Evolutionary conservation across 2,888 invertebrate genomes (phyloP).

Genomic region (Periphyllus acericola): DNA sequence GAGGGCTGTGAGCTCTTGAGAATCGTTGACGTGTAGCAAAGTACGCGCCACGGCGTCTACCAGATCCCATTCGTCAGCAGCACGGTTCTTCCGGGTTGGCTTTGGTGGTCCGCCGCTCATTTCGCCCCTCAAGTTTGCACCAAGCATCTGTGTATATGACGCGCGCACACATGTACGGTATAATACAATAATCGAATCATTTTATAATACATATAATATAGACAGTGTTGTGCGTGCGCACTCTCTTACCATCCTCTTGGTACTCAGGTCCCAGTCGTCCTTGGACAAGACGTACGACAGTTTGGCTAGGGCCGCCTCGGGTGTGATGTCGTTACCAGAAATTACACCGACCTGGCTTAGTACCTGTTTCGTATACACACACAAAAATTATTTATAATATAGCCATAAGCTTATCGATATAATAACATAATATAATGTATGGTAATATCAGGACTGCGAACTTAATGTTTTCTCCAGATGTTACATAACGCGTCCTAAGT

Average conservation of each 20-base stretch:
- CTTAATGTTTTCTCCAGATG: no score
- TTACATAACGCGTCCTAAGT: no score
- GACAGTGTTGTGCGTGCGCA: background rate
- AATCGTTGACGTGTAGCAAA: constrained; percentile 72
- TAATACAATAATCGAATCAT: no score
- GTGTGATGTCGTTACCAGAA: constrained; percentile 88
- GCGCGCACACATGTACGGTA: background rate
- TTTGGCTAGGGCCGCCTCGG: constrained; percentile 93
- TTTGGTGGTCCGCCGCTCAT: constrained; percentile 69
- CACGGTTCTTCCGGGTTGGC: constrained; percentile 68
- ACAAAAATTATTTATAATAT: no score
- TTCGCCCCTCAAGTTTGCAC: constrained; percentile 82
- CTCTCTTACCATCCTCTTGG: constrained; percentile 73
- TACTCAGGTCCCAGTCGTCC: constrained; percentile 73
- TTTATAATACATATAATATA: no score
- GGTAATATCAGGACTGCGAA: no score
- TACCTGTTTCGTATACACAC: constrained; percentile 66
- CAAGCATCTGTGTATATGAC: constrained; percentile 74
- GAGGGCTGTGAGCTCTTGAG: constrained; percentile 71
- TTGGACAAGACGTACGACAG: constrained; percentile 89
- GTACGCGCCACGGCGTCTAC: constrained; percentile 72
- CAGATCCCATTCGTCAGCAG: constrained; percentile 66
- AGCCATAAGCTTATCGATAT: no score
- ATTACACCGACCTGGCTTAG: constrained; percentile 78
- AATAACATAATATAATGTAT: no score